Conservation (phyloP, 2,113 vertebrate genomes). For the Lepus timidus region DNA sequence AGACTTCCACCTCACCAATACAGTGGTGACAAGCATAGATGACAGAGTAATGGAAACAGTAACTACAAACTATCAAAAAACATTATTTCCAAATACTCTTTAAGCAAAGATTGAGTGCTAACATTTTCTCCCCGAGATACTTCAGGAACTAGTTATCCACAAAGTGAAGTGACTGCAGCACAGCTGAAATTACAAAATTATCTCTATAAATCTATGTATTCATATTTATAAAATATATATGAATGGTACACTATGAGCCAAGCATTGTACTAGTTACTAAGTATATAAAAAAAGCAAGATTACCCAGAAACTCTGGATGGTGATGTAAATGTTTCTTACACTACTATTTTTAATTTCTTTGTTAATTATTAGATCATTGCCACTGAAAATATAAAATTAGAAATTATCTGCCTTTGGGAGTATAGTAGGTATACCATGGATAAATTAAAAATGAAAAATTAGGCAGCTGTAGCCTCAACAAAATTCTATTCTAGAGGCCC, state of each 20-base stretch:
- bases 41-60: not conserved
- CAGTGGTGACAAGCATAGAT: not conserved
- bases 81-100: not conserved
- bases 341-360: not conserved
- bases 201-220: not conserved
- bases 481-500: constrained; percentile 15
- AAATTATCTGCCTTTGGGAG: constrained; percentile 46
- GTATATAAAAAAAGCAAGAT: constrained; percentile 10
- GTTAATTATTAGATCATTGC: constrained; percentile 26
- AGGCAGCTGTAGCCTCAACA: not conserved
- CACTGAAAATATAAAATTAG: constrained; percentile 40
- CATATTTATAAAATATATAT: constrained; percentile 38
- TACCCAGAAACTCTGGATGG: constrained; percentile 7
- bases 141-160: not conserved
- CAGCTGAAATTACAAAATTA: constrained; percentile 23
- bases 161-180: not conserved
- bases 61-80: not conserved
- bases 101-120: not conserved
- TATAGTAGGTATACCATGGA: not conserved
- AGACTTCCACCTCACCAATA: not conserved
- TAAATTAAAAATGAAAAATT: constrained; percentile 31
- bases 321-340: constrained; percentile 9
- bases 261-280: not conserved
- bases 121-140: constrained; percentile 34
- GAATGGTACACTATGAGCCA: not conserved